Percentiles rank a stretch among this genome's conserved stretches.
Conservation (phyloP, 2,797 vertebrate species). For the Pseudochirops cupreus region DNA sequence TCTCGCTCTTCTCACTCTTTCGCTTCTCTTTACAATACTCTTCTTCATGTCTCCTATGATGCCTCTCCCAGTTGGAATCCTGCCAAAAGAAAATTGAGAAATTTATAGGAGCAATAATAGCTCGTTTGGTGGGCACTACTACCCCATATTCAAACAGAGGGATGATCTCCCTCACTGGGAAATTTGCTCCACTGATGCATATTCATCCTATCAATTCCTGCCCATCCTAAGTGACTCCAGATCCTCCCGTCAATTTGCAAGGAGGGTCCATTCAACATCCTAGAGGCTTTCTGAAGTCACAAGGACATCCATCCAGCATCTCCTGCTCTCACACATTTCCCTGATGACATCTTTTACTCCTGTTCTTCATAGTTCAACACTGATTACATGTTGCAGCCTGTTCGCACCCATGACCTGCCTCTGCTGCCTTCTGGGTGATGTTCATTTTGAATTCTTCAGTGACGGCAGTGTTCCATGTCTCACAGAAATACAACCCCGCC, state of each 20-base stretch:
- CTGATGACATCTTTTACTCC: background rate
- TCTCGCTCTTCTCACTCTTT: conserved; percentile 86
- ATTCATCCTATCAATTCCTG: background rate
- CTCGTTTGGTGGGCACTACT: background rate
- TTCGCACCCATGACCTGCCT: background rate
- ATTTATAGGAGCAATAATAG: conserved; percentile 41
- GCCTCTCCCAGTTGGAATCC: conserved; percentile 82
- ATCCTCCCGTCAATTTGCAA: background rate
- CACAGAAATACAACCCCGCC: background rate
- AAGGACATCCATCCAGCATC: background rate
- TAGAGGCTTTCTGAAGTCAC: background rate
- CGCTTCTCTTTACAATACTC: conserved; percentile 86
- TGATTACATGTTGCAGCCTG: background rate
- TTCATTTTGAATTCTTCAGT: background rate
- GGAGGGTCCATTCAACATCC: background rate
- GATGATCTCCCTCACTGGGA: background rate
- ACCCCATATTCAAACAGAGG: background rate
- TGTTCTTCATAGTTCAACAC: background rate
- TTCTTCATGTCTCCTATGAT: conserved; percentile 84
- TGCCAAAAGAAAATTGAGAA: conserved; percentile 69
- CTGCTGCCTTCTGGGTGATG: background rate
- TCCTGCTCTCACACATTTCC: background rate
- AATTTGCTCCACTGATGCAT: background rate
- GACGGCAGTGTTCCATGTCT: background rate
- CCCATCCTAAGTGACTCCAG: background rate